Conservation (phyloP, 2,797 vertebrate species). For the Mormyrops boulengeri region DNA sequence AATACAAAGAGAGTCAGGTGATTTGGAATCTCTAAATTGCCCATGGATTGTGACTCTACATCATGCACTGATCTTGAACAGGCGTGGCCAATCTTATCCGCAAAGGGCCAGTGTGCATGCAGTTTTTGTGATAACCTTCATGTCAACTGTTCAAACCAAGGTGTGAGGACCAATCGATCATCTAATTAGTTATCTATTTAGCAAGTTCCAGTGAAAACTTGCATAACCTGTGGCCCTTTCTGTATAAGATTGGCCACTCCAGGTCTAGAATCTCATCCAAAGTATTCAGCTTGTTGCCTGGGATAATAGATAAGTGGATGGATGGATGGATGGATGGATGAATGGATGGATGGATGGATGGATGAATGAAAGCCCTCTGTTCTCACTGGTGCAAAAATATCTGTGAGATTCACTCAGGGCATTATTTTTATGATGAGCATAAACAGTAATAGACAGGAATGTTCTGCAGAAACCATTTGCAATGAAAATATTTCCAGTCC, state of each 20-base stretch:
- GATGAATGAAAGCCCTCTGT: background rate
- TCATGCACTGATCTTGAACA: no score
- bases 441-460: background rate
- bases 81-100: no score
- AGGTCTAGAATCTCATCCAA: background rate
- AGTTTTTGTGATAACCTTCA: no score
- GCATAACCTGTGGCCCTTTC: background rate
- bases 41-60: no score
- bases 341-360: background rate
- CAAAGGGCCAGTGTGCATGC: no score
- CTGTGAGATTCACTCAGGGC: background rate
- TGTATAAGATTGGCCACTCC: background rate
- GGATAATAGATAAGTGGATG: background rate
- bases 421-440: background rate
- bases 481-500: background rate
- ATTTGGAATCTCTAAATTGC: no score
- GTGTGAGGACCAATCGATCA: background rate
- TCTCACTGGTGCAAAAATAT: background rate
- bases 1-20: background rate
- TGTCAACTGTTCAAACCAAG: background rate
- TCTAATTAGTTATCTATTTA: background rate
- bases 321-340: no score
- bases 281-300: background rate
- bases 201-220: background rate
- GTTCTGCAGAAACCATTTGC: background rate